Percentiles rank a stretch among this genome's conserved stretches.
phyloP scores from a whole-genome alignment of 2,888 invertebrate genomes.

The Coenonympha glycerion region DNA sequence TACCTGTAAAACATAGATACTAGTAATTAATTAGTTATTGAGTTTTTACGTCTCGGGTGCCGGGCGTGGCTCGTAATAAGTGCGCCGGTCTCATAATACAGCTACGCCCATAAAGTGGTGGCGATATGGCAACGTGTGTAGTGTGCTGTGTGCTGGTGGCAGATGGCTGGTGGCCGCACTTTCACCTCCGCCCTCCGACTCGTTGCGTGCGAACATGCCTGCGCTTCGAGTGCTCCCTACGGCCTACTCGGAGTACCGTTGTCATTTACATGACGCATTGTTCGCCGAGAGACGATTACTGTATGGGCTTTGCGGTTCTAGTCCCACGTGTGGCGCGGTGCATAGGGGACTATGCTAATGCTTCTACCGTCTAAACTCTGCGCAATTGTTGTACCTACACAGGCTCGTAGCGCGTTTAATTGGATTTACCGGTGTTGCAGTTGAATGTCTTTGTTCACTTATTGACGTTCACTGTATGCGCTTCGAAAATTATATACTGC shows the following conservation, averaged over 20 bases:
- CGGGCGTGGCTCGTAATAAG: background rate
- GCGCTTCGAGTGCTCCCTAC: conserved; percentile 41
- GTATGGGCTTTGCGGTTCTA: conserved; percentile 5
- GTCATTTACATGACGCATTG: conserved; percentile 23
- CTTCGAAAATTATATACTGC: background rate
- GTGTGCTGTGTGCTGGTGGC: too few species aligned
- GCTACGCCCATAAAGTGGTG: conserved; percentile 43
- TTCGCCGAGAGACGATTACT: conserved; percentile 9
- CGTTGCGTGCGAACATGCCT: conserved; percentile 47
- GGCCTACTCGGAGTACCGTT: conserved; percentile 35
- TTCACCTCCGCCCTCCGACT: conserved; percentile 60
- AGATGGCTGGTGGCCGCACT: conserved; percentile 60
- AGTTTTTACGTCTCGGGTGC: too few species aligned
- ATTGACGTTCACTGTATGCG: background rate
- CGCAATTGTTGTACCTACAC: background rate
- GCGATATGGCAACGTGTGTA: conserved; percentile 34
- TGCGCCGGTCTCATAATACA: conserved; percentile 10
- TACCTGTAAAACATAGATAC: too few species aligned
- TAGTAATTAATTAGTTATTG: too few species aligned
- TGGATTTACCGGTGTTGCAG: conserved; percentile 13
- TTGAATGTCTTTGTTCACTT: background rate
- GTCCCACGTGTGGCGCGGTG: background rate
- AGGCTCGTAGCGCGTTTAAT: conserved; percentile 2
- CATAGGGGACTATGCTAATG: background rate
- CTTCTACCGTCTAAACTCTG: background rate